phyloP scores from a whole-genome alignment of 2,888 invertebrate genomes.

The Saturnia pavonia region DNA sequence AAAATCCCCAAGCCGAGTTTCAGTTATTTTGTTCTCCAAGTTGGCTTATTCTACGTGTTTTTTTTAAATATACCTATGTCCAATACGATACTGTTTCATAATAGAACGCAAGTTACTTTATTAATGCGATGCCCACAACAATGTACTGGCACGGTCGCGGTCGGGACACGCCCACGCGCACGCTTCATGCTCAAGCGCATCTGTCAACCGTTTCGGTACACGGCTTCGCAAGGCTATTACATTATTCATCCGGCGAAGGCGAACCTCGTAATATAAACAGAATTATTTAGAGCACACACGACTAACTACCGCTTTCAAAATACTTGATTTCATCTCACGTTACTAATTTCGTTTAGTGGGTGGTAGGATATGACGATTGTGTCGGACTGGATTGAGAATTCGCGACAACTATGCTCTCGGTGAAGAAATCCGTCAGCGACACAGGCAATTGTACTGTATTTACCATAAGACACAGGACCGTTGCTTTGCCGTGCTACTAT shows the following conservation, averaged over 20 bases:
- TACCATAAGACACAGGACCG: too few relatives aligned
- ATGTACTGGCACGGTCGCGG: neutral
- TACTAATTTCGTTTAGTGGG: too few relatives aligned
- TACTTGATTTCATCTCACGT: neutral
- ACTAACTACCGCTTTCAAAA: neutral
- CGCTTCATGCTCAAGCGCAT: constrained; percentile 9
- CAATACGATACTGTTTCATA: neutral
- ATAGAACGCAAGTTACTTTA: constrained; percentile 1
- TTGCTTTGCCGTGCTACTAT: too few relatives aligned
- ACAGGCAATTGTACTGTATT: too few relatives aligned
- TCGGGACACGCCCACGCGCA: constrained; percentile 12
- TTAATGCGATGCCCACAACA: neutral
- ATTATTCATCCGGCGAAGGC: neutral
- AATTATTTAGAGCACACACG: neutral
- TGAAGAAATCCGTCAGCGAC: too few relatives aligned
- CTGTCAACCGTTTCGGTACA: constrained; percentile 9
- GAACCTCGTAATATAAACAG: neutral
- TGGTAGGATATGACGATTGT: too few relatives aligned
- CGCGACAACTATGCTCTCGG: too few relatives aligned
- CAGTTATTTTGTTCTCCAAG: too few relatives aligned
- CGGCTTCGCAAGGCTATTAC: constrained; percentile 4
- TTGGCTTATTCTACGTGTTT: too few relatives aligned
- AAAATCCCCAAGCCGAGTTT: too few relatives aligned
- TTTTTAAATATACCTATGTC: neutral
- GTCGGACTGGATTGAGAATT: too few relatives aligned